Conservation (phyloP, 2,888 invertebrate species). For the Hoplodrina ambigua region DNA sequence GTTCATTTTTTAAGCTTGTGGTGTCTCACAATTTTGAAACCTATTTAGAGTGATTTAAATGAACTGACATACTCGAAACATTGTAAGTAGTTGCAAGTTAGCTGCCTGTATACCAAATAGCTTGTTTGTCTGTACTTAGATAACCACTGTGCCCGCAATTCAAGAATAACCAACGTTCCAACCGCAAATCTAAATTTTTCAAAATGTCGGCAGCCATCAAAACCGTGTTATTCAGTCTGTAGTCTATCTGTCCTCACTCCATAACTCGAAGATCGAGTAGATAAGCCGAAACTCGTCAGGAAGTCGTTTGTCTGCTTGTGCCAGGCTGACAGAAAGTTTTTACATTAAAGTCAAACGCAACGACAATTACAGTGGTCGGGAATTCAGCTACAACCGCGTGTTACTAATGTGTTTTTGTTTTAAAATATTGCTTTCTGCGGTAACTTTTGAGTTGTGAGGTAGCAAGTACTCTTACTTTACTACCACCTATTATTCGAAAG, state of each 20-base stretch:
- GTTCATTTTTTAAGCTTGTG: no score
- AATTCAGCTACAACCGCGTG: conserved; percentile 30
- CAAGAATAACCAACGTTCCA: neutral
- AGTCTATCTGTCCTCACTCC: neutral
- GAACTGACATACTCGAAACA: no score
- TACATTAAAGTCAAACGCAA: conserved; percentile 56
- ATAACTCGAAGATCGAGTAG: conserved; percentile 20
- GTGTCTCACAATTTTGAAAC: no score
- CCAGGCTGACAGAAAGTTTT: conserved; percentile 56
- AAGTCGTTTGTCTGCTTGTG: conserved; percentile 47
- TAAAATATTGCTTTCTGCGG: conserved; percentile 23
- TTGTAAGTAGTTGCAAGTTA: no score
- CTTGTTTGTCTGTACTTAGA: no score
- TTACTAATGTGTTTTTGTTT: conserved; percentile 36
- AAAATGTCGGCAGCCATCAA: neutral
- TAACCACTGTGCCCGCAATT: no score
- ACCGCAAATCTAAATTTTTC: neutral
- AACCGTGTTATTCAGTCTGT: neutral
- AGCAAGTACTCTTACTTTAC: no score
- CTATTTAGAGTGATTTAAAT: no score
- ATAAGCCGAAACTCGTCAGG: conserved; percentile 41
- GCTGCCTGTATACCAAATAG: no score
- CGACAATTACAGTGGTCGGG: conserved; percentile 36
- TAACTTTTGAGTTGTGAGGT: conserved; percentile 6
- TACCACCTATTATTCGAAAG: no score